Evolutionary conservation across 2,888 invertebrate genomes (phyloP), one percentile per base, ranked within the genome.

Genomic region (Ashinkailepas kermadecensis): DNA sequence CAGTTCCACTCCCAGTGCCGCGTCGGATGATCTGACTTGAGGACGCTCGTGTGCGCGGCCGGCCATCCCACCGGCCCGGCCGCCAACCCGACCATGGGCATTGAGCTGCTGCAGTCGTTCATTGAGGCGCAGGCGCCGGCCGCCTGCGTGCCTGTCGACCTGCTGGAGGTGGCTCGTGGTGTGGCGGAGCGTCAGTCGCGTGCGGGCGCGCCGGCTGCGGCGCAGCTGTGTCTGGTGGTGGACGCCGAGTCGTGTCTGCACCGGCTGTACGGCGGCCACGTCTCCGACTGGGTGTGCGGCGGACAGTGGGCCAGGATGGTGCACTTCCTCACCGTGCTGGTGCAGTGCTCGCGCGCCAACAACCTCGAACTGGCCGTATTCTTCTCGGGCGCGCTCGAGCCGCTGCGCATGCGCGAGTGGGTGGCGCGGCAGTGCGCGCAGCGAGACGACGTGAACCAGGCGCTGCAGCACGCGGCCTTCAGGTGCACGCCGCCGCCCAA

Each of bases 221-320:
- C 84, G n/a, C 84, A 84, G 62, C 84, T 94, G 85, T 91, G 93
- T 86, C 89, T 96, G 81, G 94, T 95, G 84, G 91, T 96, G 25
- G 96, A 96, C 88, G 96, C 94, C 80, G 96, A 96, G 89, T 94
- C 95, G 86, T 96, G 96, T 87, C 89, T 96, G 84, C 95, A 96
- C 88, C 90, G 96, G 85, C 90, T 96, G 11, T 96, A 96, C 87
- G 96, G 96, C 84, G 96, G 96, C 83, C 96, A 92, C 88, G 96
- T 94, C 88, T 95, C 95, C 88, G 96, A 96, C 90, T 96, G 96
- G 96, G 94, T 94, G 81, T 96, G 96, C 88, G 96, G 96, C 82
- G 96, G 96, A 39, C 95, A 96, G 87, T 96, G 96, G 96, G 95
- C 95, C 86, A 91, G 95, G 83, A 95, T 96, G 92, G 92, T 94